Evolutionary conservation across 2,888 invertebrate genomes (phyloP).

Genomic region (Morpho helenor): DNA sequence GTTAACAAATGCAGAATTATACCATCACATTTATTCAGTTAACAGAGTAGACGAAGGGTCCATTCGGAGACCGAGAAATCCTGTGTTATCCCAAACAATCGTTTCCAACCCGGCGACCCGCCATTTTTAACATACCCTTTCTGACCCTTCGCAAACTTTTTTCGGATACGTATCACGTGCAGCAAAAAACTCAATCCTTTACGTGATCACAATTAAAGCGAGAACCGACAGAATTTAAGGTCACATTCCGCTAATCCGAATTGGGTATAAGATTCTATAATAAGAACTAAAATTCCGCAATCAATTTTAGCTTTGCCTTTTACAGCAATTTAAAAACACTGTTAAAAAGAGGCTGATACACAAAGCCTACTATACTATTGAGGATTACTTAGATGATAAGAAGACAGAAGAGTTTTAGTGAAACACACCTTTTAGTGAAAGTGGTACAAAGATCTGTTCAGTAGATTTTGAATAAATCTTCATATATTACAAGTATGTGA

Average conservation of each 20-base stretch:
- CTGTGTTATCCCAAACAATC: constrained; percentile 15
- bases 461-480: too few relatives aligned
- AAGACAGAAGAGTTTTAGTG: too few relatives aligned
- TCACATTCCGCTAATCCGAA: not conserved
- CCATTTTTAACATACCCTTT: constrained; percentile 20
- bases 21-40: constrained; percentile 4
- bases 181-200: constrained; percentile 18
- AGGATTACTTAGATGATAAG: too few relatives aligned
- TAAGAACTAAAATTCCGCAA: too few relatives aligned
- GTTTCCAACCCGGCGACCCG: constrained; percentile 1
- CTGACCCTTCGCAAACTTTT: constrained; percentile 21
- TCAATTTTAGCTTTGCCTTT: too few relatives aligned
- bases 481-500: too few relatives aligned
- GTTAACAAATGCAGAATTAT: constrained; percentile 4
- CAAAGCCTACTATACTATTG: too few relatives aligned
- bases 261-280: too few relatives aligned
- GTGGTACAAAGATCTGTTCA: too few relatives aligned
- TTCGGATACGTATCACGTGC: constrained; percentile 21
- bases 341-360: too few relatives aligned
- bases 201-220: constrained; percentile 13
- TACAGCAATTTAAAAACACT: too few relatives aligned
- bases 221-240: constrained; percentile 1
- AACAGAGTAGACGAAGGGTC: not conserved
- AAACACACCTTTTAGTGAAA: too few relatives aligned
- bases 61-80: constrained; percentile 4